Conservation (phyloP, 2,113 vertebrate species). For the Triplophysa siluroides region DNA sequence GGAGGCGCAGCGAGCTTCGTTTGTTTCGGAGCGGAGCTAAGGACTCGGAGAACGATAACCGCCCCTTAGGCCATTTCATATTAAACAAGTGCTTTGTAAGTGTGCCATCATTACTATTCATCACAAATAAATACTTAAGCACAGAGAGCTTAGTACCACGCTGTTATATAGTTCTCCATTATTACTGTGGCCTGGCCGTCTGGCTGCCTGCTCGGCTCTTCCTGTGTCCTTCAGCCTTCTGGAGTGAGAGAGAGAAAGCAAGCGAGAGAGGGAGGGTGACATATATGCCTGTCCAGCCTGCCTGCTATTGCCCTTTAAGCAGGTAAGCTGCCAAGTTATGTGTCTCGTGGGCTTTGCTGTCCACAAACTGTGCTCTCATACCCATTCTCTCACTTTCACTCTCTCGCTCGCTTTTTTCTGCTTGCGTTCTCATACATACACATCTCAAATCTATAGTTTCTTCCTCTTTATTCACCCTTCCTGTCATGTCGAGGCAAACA, state of each 20-base stretch:
- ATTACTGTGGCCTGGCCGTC: constrained; percentile 65
- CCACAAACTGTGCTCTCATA: constrained; percentile 41
- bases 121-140: constrained; percentile 79
- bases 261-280: constrained; percentile 32
- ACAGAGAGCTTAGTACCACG: constrained; percentile 71
- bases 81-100: constrained; percentile 78
- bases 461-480: background rate
- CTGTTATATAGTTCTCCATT: constrained; percentile 69
- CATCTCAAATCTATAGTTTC: constrained; percentile 9
- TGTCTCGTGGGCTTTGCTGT: constrained; percentile 47
- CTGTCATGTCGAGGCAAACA: constrained; percentile 12
- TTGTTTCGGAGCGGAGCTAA: constrained; percentile 57
- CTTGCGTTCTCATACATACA: constrained; percentile 19
- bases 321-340: constrained; percentile 46
- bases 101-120: constrained; percentile 77
- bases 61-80: constrained; percentile 64
- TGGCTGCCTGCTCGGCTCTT: constrained; percentile 55
- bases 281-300: constrained; percentile 39
- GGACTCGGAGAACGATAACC: constrained; percentile 54
- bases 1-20: constrained; percentile 42
- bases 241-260: constrained; percentile 57
- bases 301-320: constrained; percentile 43
- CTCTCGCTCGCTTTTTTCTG: background rate
- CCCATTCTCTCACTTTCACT: constrained; percentile 20
- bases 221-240: constrained; percentile 66